Base-by-base conservation (phyloP, 2,797 vertebrate species). In the Myotis findleyi region DNA sequence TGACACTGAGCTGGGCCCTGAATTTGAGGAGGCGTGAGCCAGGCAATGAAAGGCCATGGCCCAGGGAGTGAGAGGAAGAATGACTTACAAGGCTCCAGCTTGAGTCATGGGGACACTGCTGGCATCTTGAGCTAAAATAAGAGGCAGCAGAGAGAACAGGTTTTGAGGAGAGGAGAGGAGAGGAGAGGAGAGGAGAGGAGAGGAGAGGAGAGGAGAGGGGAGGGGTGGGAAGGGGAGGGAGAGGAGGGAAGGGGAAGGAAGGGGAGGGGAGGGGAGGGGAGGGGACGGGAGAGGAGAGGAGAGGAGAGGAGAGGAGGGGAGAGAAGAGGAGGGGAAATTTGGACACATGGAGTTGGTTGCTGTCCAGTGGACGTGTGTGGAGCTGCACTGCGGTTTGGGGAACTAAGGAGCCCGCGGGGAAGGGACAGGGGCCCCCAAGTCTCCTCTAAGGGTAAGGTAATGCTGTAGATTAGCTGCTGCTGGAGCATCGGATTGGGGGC, bases 61-160 rank as follows among this genome's bases (percentile, higher is more conserved):
- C 11, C 18, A 5, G 3, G 27, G 27, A 16, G n/a, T 4, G 79
- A 71, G 55, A 62, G 47, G 30, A 47, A 41, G 38, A 81, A 62
- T 57, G 71, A 55, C 66, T 82, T 27, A 9, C 7, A 20, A 33
- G 11, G 38, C 51, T 27, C 49, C 27, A 33, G 53, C 30, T 1
- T 36, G 47, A 33, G 20, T 25, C 53, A 38, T 27, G 47, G 59
- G 73, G 69, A 59, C 64, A 51, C 20, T 33, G 73, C 49, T 76
- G 68, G 62, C 41, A 27, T n/a, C 72, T 41, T 16, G n/a, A 85
- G 17, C 76, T 90, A 53, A 71, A 76, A 16, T 25, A 81, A 86
- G 94, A 86, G 69, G 33, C 59, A 87, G 92, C 49, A 57, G 41
- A 30, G 51, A 89, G 36, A 64, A 6, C 23, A 25, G 64, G 25